These are phyloP conservation scores for Microtus ochrogaster DNA, from an alignment of 2,113 vertebrate species.

Conservation along the genomic window DNA sequence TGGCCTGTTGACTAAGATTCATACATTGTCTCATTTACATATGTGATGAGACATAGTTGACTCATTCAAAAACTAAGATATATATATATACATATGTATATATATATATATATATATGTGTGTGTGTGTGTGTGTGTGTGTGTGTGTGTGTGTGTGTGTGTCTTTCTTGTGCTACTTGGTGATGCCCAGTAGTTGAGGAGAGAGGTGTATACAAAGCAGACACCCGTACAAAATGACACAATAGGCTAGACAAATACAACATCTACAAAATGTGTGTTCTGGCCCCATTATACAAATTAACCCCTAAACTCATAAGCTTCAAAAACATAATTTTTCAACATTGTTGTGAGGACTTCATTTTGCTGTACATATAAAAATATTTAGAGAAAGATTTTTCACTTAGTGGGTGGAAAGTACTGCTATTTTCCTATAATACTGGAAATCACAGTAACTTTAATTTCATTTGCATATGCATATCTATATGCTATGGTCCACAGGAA, in stretches of 20 bases:
- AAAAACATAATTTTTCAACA: neutral
- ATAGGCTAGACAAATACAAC: accelerated
- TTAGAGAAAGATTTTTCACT: neutral
- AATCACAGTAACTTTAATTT: neutral
- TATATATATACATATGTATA: neutral
- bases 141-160: too few relatives aligned
- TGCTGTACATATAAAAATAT: accelerated
- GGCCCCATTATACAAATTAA: neutral
- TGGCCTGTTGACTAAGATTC: neutral
- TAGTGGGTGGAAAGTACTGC: accelerated
- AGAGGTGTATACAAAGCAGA: neutral
- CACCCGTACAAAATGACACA: accelerated
- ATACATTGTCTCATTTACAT: accelerated
- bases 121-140: too few relatives aligned
- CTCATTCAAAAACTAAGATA: neutral
- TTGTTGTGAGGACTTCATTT: neutral
- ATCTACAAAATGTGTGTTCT: neutral
- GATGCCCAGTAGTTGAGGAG: accelerated
- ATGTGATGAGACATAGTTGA: neutral
- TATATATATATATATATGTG: too few relatives aligned
- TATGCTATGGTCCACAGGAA: too few relatives aligned
- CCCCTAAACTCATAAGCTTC: neutral
- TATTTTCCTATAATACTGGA: neutral
- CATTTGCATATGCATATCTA: too few relatives aligned
- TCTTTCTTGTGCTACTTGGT: accelerated